Conservation (phyloP, 2,797 vertebrate genomes). For the Tiaroga cobitis region DNA sequence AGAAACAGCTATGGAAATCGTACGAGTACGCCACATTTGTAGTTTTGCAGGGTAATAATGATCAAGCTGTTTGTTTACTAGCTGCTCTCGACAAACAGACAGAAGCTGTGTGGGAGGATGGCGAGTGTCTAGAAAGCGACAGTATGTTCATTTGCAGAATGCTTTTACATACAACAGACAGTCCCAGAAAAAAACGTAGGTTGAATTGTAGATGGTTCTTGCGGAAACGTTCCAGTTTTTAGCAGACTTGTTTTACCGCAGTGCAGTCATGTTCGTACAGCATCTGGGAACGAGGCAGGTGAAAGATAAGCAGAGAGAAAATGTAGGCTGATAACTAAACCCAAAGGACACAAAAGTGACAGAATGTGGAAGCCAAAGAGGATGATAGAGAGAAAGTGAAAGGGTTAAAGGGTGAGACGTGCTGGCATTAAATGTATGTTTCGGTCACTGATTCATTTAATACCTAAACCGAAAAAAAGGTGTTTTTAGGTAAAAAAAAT, state of each 20-base stretch:
- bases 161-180: slow-evolving; percentile 14
- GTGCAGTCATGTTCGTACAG: slow-evolving; percentile 9
- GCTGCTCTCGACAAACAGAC: slow-evolving; percentile 30
- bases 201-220: background rate
- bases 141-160: slow-evolving; percentile 31
- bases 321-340: background rate
- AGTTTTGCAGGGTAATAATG: slow-evolving; percentile 30
- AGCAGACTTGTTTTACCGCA: slow-evolving; percentile 1
- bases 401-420: background rate
- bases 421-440: background rate
- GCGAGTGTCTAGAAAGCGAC: slow-evolving; percentile 14
- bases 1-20: background rate
- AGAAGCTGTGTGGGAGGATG: slow-evolving; percentile 51
- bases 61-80: slow-evolving; percentile 59
- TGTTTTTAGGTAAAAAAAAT: too few relatives aligned
- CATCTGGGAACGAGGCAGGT: background rate
- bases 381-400: background rate
- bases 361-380: slow-evolving; percentile 8
- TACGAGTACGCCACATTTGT: slow-evolving; percentile 4
- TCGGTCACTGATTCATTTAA: too few relatives aligned
- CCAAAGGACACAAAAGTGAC: background rate
- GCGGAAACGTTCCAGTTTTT: background rate
- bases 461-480: too few relatives aligned
- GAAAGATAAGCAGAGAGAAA: slow-evolving; percentile 4
- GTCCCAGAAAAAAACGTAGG: slow-evolving; percentile 9